Conservation (phyloP, 1,140 invertebrate species). For the Hirudo medicinalis region DNA sequence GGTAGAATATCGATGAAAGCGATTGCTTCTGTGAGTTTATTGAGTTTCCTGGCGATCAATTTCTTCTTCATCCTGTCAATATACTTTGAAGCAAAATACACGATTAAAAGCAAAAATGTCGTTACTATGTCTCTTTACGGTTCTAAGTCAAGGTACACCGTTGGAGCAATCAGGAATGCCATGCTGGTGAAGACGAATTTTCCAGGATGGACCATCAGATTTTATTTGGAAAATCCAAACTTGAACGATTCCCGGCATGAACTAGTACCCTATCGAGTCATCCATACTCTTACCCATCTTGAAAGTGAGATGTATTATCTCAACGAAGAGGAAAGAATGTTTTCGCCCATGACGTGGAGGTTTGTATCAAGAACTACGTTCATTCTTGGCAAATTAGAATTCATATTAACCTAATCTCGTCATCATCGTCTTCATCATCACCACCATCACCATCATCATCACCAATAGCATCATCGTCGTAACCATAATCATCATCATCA, state of each 20-base stretch:
- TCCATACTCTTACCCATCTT: not conserved
- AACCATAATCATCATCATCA: no score
- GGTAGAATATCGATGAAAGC: no score
- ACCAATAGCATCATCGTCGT: no score
- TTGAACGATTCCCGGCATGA: not conserved
- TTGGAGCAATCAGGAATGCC: conserved; percentile 1
- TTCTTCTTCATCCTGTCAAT: no score
- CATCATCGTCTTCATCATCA: no score
- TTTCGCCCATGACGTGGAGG: conserved; percentile 8
- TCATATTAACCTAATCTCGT: no score
- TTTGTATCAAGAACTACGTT: no score
- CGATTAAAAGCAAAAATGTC: conserved; percentile 15
- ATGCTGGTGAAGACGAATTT: not conserved
- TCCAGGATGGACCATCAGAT: conserved; percentile 15
- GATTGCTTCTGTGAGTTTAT: no score
- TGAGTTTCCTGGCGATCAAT: no score
- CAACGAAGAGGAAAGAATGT: not conserved
- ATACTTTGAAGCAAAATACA: no score
- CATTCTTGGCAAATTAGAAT: no score
- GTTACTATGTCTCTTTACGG: conserved; percentile 15
- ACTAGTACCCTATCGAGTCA: not conserved
- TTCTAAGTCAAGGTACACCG: not conserved
- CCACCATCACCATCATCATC: no score
- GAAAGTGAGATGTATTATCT: conserved; percentile 6
- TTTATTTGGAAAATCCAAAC: conserved; percentile 1